phyloP scores from a whole-genome alignment of 1,140 invertebrate genomes.

The Drosophila hydei region DNA sequence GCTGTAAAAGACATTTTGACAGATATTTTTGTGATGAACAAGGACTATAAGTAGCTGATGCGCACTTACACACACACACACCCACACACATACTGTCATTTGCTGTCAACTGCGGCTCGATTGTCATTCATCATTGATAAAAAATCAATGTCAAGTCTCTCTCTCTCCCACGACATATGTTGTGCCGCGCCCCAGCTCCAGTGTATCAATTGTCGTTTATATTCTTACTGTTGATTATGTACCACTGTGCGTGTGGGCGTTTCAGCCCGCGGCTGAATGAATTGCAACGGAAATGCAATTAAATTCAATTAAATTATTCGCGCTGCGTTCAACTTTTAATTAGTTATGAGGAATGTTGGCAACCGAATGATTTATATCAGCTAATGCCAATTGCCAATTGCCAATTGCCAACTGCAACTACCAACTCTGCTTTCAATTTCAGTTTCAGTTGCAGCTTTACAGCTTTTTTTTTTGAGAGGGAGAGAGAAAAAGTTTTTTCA shows the following conservation, averaged over 20 bases:
- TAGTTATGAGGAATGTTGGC: conserved; percentile 64
- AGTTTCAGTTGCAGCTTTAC: conserved; percentile 28
- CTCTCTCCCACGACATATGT: background rate
- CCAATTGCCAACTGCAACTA: conserved; percentile 28
- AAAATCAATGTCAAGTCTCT: conserved; percentile 44
- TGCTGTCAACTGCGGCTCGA: conserved; percentile 41
- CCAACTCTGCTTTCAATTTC: conserved; percentile 44
- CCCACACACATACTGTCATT: background rate
- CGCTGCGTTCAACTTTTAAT: conserved; percentile 61
- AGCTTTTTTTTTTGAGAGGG: conserved; percentile 1
- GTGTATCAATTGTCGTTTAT: background rate
- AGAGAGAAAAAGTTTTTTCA: conserved; percentile 38
- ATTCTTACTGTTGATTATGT: background rate
- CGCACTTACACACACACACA: background rate
- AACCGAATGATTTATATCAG: conserved; percentile 55
- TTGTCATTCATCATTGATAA: conserved; percentile 71
- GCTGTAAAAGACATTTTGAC: background rate
- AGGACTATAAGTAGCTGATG: conserved; percentile 14
- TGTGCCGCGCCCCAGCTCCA: conserved; percentile 13
- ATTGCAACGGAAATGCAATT: conserved; percentile 22
- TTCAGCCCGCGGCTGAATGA: background rate
- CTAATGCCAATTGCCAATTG: conserved; percentile 20
- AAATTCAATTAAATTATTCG: conserved; percentile 59
- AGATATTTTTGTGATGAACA: background rate
- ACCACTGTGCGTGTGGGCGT: background rate